phyloP scores from a whole-genome alignment of 2,888 invertebrate species.

The Brachyptera risi region DNA sequence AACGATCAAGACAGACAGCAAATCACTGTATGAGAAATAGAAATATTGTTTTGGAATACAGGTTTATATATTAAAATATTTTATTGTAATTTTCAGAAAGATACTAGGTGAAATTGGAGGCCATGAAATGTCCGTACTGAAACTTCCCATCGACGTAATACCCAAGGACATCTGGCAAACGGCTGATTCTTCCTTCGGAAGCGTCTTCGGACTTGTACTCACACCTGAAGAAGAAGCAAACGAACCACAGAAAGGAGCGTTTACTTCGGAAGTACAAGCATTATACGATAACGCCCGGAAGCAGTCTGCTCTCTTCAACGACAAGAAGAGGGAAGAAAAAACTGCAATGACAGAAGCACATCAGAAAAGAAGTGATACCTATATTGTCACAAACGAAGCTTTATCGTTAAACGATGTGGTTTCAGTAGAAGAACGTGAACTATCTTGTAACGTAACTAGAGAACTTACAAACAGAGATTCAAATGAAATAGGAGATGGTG shows the following conservation, averaged over 20 bases:
- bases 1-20: no score
- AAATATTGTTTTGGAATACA: no score
- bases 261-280: not conserved
- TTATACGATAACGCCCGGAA: not conserved
- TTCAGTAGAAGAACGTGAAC: no score
- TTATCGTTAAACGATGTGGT: no score
- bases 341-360: not conserved
- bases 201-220: slow-evolving; percentile 24
- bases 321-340: not conserved
- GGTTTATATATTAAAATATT: no score
- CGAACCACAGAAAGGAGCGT: not conserved
- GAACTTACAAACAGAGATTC: no score
- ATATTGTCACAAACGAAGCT: no score
- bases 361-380: no score
- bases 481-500: no score
- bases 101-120: slow-evolving; percentile 57
- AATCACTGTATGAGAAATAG: no score
- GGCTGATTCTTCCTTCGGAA: slow-evolving; percentile 38
- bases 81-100: no score
- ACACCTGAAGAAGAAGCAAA: not conserved
- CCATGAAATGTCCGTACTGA: slow-evolving; percentile 16
- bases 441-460: no score
- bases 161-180: slow-evolving; percentile 39
- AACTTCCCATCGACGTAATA: slow-evolving; percentile 20
- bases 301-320: not conserved